Percentiles rank a stretch among this genome's conserved stretches.
Conservation (phyloP, 2,888 invertebrate genomes). For the Drosophila anceps region DNA sequence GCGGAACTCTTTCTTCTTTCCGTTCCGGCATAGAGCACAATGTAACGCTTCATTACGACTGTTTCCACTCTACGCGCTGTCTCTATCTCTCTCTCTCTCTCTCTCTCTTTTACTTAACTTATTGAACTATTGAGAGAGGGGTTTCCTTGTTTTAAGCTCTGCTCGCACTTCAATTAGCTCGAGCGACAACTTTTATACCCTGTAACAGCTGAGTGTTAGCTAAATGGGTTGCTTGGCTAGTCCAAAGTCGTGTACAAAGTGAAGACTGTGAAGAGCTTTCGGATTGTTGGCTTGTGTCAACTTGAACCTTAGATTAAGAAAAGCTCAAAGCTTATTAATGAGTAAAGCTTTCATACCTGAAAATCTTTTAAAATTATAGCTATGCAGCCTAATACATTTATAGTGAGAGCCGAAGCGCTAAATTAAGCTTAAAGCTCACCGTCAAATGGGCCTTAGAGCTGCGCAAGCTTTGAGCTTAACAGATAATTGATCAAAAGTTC, state of each 20-base stretch:
- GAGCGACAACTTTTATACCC: constrained; percentile 5
- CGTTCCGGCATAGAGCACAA: not conserved
- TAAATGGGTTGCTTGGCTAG: not conserved
- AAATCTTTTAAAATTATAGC: not conserved
- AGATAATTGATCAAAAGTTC: no score
- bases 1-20: not conserved
- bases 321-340: not conserved
- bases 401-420: not conserved
- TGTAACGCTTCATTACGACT: constrained; percentile 20
- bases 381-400: not conserved
- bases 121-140: constrained; percentile 23
- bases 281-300: no score
- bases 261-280: not conserved
- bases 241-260: no score
- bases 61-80: not conserved
- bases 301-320: no score
- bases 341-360: not conserved
- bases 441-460: no score
- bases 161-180: constrained; percentile 30
- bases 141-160: constrained; percentile 23
- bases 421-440: not conserved
- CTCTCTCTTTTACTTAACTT: constrained; percentile 14
- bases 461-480: no score
- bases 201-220: not conserved
- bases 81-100: not conserved